Base-by-base conservation (phyloP, 2,113 vertebrate genomes). In the Cyprichromis sp. region DNA sequence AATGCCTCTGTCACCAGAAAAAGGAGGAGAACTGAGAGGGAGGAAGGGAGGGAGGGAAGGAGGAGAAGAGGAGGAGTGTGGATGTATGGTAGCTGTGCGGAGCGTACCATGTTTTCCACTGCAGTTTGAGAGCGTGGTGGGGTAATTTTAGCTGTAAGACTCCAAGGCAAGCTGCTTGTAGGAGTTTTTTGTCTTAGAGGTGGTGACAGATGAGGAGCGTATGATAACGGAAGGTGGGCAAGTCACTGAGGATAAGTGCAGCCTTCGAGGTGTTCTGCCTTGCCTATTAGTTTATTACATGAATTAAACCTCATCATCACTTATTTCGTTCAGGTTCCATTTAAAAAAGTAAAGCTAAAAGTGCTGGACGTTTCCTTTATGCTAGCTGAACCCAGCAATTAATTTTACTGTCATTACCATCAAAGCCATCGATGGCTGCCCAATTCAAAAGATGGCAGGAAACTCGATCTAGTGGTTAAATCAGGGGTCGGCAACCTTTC, bases 1-100 rank as follows among this genome's bases (percentile, higher is more conserved):
- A 96, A 97, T 96, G 89, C 94, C 95, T 97, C 97, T 96, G 95
- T 97, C 96, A 97, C 96, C 96, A 97, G 96, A 95, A 95, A 94
- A 95, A 93, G 89, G 86, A 90, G 88, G 82, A 79, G 93, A 85
- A 89, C 55, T 6, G 52, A 68, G 80, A 73, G 73, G 66, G 79
- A 47, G 40, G 73, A 6, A 8, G 61, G 53, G 61, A 31, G n/a
- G 63, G 66, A 40, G 73, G 61, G 63, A 40, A 66, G 52, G 42
- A 9, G 11, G 42, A 19, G 16, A 19, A 78, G 81, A 61, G 76
- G 90, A 85, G 94, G 94, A 36, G 86, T 55, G 89, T 79, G 83
- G 88, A 94, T 94, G 93, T 94, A 92, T 63, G 83, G 92, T 91
- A 78, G 87, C 89, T 68, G 21, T 88, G 90, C n/a, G 54, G 86